Conservation (phyloP, 35 echinoderm and acorn worm species). For the Lytechinus variegatus region DNA sequence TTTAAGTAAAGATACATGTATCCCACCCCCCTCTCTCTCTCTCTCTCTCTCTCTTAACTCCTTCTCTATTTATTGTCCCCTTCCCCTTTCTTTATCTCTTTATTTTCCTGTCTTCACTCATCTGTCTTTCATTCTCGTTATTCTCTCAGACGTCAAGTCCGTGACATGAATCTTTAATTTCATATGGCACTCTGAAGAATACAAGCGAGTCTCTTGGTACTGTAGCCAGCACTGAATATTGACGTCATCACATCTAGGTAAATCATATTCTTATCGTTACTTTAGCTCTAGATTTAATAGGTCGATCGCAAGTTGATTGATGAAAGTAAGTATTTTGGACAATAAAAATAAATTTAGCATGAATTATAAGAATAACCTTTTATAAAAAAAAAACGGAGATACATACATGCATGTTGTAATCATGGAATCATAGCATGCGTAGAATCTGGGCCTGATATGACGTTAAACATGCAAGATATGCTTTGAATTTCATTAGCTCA, state of each 20-base stretch:
- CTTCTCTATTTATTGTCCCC: neutral
- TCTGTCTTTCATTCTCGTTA: neutral
- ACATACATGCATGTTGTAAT: no score
- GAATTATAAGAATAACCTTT: no score
- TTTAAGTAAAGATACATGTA: no score
- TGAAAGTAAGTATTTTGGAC: neutral
- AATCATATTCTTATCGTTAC: neutral
- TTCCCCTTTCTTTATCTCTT: neutral
- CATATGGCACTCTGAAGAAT: neutral
- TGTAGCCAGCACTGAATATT: neutral
- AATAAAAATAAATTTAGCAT: no score
- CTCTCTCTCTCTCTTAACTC: no score
- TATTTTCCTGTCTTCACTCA: neutral
- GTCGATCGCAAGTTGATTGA: neutral
- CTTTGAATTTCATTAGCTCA: no score
- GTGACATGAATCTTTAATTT: conserved; percentile 5
- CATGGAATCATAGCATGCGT: no score
- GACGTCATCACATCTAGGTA: neutral
- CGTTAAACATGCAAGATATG: no score
- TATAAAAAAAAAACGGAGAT: no score
- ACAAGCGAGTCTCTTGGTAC: neutral
- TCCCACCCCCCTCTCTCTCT: neutral
- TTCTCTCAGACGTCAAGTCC: neutral
- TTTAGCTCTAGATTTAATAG: neutral
- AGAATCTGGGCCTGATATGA: no score